Percentiles rank a stretch among this genome's conserved stretches.
These are phyloP conservation scores for Dascillus cervinus DNA, from an alignment of 2,888 invertebrate species.

Conservation along the genomic window DNA sequence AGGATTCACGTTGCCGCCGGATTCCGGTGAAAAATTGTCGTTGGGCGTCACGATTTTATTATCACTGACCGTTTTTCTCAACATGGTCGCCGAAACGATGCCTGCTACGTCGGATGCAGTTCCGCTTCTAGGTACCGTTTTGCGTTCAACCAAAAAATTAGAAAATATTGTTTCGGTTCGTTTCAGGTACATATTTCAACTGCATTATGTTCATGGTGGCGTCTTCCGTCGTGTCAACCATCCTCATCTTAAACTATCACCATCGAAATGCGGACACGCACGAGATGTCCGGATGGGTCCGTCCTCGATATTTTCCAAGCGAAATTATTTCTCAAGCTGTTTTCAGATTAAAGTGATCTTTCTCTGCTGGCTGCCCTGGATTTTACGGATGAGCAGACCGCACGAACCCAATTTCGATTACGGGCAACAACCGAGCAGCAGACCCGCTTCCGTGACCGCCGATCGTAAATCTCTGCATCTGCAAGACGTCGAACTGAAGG, in stretches of 20 bases:
- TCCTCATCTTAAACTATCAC: conserved; percentile 96
- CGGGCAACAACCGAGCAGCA: conserved; percentile 50
- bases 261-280: conserved; percentile 95
- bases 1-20: conserved; percentile 96
- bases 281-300: conserved; percentile 95
- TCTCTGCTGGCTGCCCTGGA: conserved; percentile 95
- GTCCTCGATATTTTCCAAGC: conserved; percentile 30
- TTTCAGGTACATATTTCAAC: conserved; percentile 90
- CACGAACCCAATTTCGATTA: conserved; percentile 24
- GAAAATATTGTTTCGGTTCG: background rate
- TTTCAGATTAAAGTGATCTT: conserved; percentile 82
- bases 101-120: conserved; percentile 94
- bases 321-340: conserved; percentile 15
- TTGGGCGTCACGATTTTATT: conserved; percentile 89
- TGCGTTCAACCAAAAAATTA: conserved; percentile 1
- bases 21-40: conserved; percentile 98
- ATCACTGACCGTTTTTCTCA: conserved; percentile 95
- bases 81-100: conserved; percentile 98
- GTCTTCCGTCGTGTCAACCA: conserved; percentile 95
- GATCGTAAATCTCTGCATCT: conserved; percentile 37
- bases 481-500: conserved; percentile 42
- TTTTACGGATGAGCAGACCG: conserved; percentile 88
- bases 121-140: conserved; percentile 64
- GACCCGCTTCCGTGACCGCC: conserved; percentile 42
- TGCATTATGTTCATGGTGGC: conserved; percentile 99